Evolutionary conservation across 2,113 vertebrate species (phyloP), one percentile per base, ranked within the genome.

Genomic region (Brienomyrus longianalis): DNA sequence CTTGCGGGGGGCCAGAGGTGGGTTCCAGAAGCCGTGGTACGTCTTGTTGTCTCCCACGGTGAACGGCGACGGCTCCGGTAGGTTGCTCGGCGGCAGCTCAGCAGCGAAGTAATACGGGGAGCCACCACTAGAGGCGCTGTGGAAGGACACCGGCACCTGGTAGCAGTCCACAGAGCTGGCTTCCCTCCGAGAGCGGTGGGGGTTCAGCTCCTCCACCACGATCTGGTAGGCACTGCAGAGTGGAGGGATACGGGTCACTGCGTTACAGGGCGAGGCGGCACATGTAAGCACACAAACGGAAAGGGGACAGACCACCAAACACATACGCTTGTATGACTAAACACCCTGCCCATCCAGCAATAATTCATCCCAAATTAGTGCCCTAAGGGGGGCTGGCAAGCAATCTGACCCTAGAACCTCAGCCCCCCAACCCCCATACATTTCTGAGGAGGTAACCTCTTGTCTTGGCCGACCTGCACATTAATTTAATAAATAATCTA

Each of bases 11-110:
- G 97, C 97, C 93, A 99, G 91, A 0, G 98, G 98, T 0, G 98
- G 97, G 93, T 99, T 99, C 98, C 98, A 99, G 94, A 98, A 99
- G 51, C 98, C 98, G 91, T 97, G 97, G 91, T 99, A 99, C 0
- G 98, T 99, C 93, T 97, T 97, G 90, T 99, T 99, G 96, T 99
- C 98, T 6, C 98, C 98, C 91, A 99, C 98, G 0, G 98, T 99
- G 92, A 99, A 99, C 0, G 98, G 97, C 6, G 97, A 95, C 2
- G 98, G 97, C 89, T 99, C 98, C 0, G 96, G 97, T 13, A 99
- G 96, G 90, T 96, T 98, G 88, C 97, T 96, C 0, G 98, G 98
- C 3, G 98, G 97, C 23, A 99, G 95, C 92, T 99, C 97, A 0
- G 98, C 98, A 0, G 98, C 98, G 86, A 98, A 99, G 93, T 99